Conservation (phyloP, 2,888 invertebrate genomes). For the Plagodis pulveraria region DNA sequence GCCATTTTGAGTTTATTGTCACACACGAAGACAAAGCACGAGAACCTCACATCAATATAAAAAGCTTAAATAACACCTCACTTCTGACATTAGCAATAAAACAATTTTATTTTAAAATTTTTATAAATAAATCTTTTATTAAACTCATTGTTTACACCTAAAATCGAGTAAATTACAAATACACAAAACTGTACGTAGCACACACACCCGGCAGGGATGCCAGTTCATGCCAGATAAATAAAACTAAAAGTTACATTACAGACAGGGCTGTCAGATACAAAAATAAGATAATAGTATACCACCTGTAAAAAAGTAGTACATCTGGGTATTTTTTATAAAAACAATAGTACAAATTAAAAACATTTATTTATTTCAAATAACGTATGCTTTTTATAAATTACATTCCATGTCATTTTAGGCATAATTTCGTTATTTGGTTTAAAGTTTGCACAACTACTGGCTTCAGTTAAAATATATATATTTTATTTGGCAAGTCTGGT, state of each 20-base stretch:
- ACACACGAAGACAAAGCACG: conserved; percentile 86
- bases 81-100: conserved; percentile 66
- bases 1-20: conserved; percentile 90
- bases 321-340: too few relatives aligned
- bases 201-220: conserved; percentile 82
- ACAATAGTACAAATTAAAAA: too few relatives aligned
- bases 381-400: too few relatives aligned
- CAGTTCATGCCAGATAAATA: conserved; percentile 68
- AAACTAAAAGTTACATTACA: conserved; percentile 5
- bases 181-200: conserved; percentile 71
- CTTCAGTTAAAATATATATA: too few relatives aligned
- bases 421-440: too few relatives aligned
- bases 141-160: conserved; percentile 82
- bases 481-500: too few relatives aligned
- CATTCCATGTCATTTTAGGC: too few relatives aligned
- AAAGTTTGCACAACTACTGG: too few relatives aligned
- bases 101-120: conserved; percentile 57
- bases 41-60: conserved; percentile 79
- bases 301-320: too few relatives aligned
- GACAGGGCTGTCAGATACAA: too few relatives aligned
- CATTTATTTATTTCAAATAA: too few relatives aligned
- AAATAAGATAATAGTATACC: too few relatives aligned
- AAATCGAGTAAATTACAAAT: conserved; percentile 75
- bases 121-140: conserved; percentile 61
- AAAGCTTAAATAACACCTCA: conserved; percentile 65